Conservation (phyloP, 2,888 invertebrate genomes). For the Chymomyza caudatula region DNA sequence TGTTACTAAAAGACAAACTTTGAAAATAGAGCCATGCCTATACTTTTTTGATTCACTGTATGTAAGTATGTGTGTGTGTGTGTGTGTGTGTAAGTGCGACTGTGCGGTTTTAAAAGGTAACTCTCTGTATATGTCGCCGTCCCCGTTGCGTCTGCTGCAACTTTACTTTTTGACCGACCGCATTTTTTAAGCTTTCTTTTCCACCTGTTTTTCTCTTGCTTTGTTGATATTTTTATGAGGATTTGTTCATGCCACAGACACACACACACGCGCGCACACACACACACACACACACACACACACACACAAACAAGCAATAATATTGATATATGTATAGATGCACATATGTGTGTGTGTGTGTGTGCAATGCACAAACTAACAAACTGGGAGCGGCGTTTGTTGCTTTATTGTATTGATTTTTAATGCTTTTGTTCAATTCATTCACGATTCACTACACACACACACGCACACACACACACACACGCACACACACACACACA, state of each 20-base stretch:
- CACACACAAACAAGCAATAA: slow-evolving; percentile 21
- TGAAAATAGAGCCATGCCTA: no score
- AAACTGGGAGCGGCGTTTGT: slow-evolving; percentile 70
- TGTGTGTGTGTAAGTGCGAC: slow-evolving; percentile 1
- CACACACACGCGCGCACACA: slow-evolving; percentile 19
- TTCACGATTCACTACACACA: slow-evolving; percentile 60
- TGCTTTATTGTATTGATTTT: slow-evolving; percentile 58
- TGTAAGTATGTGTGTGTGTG: slow-evolving; percentile 1
- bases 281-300: slow-evolving; percentile 24
- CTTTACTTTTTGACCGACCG: slow-evolving; percentile 70
- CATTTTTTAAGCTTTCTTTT: slow-evolving; percentile 72
- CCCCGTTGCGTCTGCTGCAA: slow-evolving; percentile 65
- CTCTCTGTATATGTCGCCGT: slow-evolving; percentile 42
- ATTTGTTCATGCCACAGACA: slow-evolving; percentile 32
- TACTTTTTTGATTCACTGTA: no score
- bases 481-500: slow-evolving; percentile 3
- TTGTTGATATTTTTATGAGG: slow-evolving; percentile 68
- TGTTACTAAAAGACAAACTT: no score
- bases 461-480: slow-evolving; percentile 12
- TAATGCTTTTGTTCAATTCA: slow-evolving; percentile 65
- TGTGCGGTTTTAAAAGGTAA: slow-evolving; percentile 58
- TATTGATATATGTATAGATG: slow-evolving; percentile 8
- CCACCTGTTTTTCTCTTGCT: slow-evolving; percentile 66
- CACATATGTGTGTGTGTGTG: slow-evolving; percentile 11
- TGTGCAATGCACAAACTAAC: slow-evolving; percentile 15